These are phyloP conservation scores for Lepidocyrtoides sp. DNA, from an alignment of 2,888 invertebrate species.

Conservation along the genomic window DNA sequence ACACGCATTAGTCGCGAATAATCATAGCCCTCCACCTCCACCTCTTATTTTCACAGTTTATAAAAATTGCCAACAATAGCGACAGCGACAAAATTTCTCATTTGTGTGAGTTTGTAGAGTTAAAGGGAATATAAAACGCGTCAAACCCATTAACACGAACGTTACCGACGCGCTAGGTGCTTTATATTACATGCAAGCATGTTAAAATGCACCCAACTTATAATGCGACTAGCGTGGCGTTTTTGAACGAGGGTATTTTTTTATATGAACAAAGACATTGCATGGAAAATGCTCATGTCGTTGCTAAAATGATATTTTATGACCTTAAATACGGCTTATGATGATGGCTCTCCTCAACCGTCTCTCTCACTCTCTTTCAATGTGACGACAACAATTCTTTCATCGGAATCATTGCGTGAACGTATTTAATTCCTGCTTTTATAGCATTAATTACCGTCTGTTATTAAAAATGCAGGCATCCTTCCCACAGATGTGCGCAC, in stretches of 20 bases:
- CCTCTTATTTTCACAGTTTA: constrained; percentile 62
- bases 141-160: constrained; percentile 75
- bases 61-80: constrained; percentile 76
- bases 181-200: constrained; percentile 32
- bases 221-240: neutral
- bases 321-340: constrained; percentile 64
- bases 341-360: constrained; percentile 52
- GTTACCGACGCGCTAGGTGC: constrained; percentile 58
- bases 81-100: constrained; percentile 75
- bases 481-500: constrained; percentile 78
- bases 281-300: constrained; percentile 81
- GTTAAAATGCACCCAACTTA: neutral
- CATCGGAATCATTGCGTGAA: constrained; percentile 80
- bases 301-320: constrained; percentile 76
- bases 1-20: constrained; percentile 73
- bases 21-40: constrained; percentile 63
- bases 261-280: constrained; percentile 68
- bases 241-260: constrained; percentile 21
- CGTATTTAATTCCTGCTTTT: constrained; percentile 77
- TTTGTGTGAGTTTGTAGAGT: constrained; percentile 63
- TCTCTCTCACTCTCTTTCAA: constrained; percentile 54
- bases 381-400: constrained; percentile 15
- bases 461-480: constrained; percentile 79
- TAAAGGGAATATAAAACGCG: constrained; percentile 51
- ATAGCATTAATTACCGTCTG: constrained; percentile 79